Percentiles rank a stretch among this genome's conserved stretches.
phyloP scores from a whole-genome alignment of 2,888 invertebrate species.

The Stenodera caucasica region DNA sequence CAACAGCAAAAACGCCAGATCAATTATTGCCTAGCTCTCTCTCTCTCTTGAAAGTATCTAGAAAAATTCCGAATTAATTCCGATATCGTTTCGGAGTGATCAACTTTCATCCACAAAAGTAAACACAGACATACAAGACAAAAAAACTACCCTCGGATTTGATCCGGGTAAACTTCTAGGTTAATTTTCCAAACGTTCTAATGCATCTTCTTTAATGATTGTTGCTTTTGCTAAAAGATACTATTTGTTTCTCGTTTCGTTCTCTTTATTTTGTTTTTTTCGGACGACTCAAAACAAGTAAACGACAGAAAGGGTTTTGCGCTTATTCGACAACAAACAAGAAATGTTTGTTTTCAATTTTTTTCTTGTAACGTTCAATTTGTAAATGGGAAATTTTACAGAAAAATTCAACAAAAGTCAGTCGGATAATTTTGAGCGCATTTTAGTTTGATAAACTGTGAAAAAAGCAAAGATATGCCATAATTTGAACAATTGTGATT shows the following conservation, averaged over 20 bases:
- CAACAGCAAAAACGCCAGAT: too few relatives aligned
- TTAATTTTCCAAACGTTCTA: background rate
- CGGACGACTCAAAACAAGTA: background rate
- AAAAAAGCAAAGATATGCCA: background rate
- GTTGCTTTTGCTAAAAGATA: background rate
- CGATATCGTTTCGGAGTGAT: background rate
- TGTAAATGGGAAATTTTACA: background rate
- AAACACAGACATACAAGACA: background rate
- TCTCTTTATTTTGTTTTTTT: too few relatives aligned
- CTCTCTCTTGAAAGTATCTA: background rate
- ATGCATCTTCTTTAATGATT: slow-evolving; percentile 5
- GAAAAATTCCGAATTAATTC: background rate
- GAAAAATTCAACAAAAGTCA: background rate
- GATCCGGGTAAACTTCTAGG: background rate
- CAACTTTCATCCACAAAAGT: background rate
- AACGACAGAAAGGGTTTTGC: background rate
- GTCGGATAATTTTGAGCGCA: background rate
- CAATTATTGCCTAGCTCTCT: too few relatives aligned
- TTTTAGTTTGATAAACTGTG: too few relatives aligned
- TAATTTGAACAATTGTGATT: too few relatives aligned
- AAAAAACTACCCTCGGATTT: background rate
- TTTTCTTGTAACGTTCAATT: background rate
- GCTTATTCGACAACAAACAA: background rate
- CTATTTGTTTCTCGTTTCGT: background rate
- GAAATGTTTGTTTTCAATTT: background rate